Evolutionary conservation across 2,797 vertebrate species (phyloP).

Genomic region (Rachycentron canadum): DNA sequence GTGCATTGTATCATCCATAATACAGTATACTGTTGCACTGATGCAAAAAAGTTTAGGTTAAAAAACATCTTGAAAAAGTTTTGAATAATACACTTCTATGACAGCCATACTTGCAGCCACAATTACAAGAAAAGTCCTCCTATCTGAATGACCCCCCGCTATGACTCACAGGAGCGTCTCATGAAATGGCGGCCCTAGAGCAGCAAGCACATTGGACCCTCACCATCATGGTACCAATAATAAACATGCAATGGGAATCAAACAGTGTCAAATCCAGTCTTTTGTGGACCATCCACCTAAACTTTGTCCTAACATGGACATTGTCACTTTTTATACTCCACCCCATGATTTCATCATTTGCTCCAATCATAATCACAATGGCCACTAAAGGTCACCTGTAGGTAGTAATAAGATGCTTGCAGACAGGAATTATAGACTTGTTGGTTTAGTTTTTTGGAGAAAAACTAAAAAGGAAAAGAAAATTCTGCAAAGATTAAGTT

Average conservation of each 20-base stretch:
- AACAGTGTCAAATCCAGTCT: neutral
- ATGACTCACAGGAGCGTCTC: neutral
- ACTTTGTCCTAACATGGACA: too few species aligned
- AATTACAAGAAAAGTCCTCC: conserved; percentile 2
- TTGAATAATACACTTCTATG: neutral
- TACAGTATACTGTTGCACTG: neutral
- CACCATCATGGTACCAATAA: neutral
- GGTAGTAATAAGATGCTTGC: too few species aligned
- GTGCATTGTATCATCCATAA: conserved; percentile 10
- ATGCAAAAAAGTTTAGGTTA: neutral
- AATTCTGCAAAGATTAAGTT: neutral
- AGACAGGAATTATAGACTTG: too few species aligned
- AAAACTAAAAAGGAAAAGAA: neutral
- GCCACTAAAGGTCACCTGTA: neutral
- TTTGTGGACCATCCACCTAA: too few species aligned
- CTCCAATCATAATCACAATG: neutral
- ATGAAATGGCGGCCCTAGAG: neutral
- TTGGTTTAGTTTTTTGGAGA: too few species aligned
- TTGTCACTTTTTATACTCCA: too few species aligned
- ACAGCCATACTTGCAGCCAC: neutral
- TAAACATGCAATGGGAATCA: neutral
- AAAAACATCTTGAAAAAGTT: neutral
- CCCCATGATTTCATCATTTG: neutral
- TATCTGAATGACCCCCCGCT: neutral
- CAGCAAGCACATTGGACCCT: neutral